A percentile compares a stretch with the other conserved stretches of the same genome.
These are phyloP conservation scores for Whitmania pigra DNA, from an alignment of 1,140 invertebrate genomes.

Conservation along the genomic window DNA sequence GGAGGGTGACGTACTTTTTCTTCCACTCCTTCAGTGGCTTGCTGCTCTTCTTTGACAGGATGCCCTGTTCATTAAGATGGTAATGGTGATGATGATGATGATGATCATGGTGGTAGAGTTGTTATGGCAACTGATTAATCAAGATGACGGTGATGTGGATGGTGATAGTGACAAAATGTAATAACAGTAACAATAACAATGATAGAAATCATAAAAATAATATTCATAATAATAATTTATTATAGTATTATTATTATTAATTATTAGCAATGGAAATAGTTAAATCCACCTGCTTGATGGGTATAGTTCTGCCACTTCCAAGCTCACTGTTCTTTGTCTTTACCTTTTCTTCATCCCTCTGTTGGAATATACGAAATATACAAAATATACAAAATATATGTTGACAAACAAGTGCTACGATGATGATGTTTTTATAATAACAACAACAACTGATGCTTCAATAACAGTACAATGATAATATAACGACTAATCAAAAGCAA, in stretches of 20 bases:
- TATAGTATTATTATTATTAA: slow-evolving; percentile 1
- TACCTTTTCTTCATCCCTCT: slow-evolving; percentile 59
- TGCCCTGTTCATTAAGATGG: slow-evolving; percentile 48
- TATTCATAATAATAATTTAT: neutral
- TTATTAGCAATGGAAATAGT: neutral
- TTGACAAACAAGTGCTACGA: too few relatives aligned
- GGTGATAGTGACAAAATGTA: too few relatives aligned
- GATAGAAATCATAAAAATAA: neutral
- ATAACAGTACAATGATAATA: too few relatives aligned
- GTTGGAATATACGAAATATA: slow-evolving; percentile 33
- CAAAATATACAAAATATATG: too few relatives aligned
- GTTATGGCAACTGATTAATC: too few relatives aligned
- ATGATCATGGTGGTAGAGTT: neutral
- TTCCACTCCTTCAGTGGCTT: slow-evolving; percentile 94
- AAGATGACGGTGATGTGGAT: too few relatives aligned
- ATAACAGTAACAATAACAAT: neutral
- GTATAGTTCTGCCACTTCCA: slow-evolving; percentile 85
- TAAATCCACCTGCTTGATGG: slow-evolving; percentile 63
- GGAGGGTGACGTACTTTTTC: slow-evolving; percentile 94
- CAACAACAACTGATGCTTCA: too few relatives aligned
- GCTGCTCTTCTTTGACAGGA: slow-evolving; percentile 86
- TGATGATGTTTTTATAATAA: too few relatives aligned
- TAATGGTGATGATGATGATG: neutral
- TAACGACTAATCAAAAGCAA: neutral
- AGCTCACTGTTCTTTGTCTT: slow-evolving; percentile 54